Conservation (phyloP, 2,113 vertebrate species). For the Tyrannus savana region DNA sequence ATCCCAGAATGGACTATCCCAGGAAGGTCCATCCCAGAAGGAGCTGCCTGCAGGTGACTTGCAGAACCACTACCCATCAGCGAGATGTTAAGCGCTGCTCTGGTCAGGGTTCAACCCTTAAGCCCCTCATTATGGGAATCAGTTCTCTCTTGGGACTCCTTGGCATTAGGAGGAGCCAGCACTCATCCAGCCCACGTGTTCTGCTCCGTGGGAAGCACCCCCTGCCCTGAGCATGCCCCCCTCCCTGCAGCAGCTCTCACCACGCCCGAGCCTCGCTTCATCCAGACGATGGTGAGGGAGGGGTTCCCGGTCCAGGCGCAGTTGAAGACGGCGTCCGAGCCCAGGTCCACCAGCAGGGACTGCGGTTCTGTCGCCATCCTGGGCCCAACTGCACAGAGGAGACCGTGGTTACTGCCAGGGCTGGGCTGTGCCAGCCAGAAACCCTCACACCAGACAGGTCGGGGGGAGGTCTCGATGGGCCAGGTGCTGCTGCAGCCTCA, state of each 20-base stretch:
- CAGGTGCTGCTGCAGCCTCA: neutral
- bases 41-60: neutral
- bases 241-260: constrained; percentile 64
- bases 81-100: neutral
- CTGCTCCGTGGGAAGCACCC: neutral
- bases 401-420: neutral
- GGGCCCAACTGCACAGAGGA: constrained; percentile 85
- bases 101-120: neutral
- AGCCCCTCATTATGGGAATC: neutral
- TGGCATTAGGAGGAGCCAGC: neutral
- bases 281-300: constrained; percentile 97
- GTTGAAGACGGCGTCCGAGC: constrained; percentile 92
- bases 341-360: constrained; percentile 93
- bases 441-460: neutral
- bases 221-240: accelerated
- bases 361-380: constrained; percentile 93
- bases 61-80: neutral
- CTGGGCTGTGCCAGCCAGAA: neutral
- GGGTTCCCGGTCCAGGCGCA: constrained; percentile 98
- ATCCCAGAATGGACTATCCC: neutral
- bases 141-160: neutral
- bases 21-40: neutral
- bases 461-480: neutral
- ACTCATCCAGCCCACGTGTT: neutral
- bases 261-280: constrained; percentile 97